These are phyloP conservation scores for Phymanthus crucifer DNA, from an alignment of 92 coral and sea anemone species.

Conservation along the genomic window DNA sequence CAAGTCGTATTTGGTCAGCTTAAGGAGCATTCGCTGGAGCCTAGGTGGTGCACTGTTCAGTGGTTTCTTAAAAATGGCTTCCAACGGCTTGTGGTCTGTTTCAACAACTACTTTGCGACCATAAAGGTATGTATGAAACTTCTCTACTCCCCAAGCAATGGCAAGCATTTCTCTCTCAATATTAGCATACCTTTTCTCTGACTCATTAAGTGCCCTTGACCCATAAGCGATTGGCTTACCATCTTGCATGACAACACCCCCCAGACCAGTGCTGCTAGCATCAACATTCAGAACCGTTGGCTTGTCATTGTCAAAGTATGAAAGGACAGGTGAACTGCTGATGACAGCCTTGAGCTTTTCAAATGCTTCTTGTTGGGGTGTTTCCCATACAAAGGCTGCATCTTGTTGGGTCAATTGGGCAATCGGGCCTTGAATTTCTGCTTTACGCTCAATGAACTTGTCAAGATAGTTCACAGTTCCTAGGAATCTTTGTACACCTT, in stretches of 20 bases:
- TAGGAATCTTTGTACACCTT: slow-evolving; percentile 37
- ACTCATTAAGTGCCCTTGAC: slow-evolving; percentile 27
- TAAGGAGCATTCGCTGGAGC: slow-evolving; percentile 45
- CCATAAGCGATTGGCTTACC: slow-evolving; percentile 51
- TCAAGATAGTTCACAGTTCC: slow-evolving; percentile 55
- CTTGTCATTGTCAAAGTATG: slow-evolving; percentile 34
- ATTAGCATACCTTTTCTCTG: slow-evolving; percentile 35
- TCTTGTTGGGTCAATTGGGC: slow-evolving; percentile 33
- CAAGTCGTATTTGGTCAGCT: slow-evolving; percentile 45
- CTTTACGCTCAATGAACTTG: slow-evolving; percentile 55
- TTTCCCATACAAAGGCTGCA: slow-evolving; percentile 39
- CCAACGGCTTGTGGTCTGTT: slow-evolving; percentile 46
- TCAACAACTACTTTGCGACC: slow-evolving; percentile 39
- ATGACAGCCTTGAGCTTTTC: slow-evolving; percentile 25
- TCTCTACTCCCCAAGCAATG: slow-evolving; percentile 40
- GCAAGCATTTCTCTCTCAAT: slow-evolving; percentile 45
- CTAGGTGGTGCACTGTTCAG: slow-evolving; percentile 56
- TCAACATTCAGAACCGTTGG: slow-evolving; percentile 39
- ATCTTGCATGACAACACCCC: slow-evolving; percentile 17
- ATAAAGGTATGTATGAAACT: slow-evolving; percentile 47
- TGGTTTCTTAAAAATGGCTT: slow-evolving; percentile 39
- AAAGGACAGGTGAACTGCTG: slow-evolving; percentile 35
- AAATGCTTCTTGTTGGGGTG: slow-evolving; percentile 44
- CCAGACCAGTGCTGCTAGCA: slow-evolving; percentile 54
- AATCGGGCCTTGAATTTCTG: slow-evolving; percentile 44